Conservation (phyloP, 1,140 invertebrate species). For the Cydia amplana region DNA sequence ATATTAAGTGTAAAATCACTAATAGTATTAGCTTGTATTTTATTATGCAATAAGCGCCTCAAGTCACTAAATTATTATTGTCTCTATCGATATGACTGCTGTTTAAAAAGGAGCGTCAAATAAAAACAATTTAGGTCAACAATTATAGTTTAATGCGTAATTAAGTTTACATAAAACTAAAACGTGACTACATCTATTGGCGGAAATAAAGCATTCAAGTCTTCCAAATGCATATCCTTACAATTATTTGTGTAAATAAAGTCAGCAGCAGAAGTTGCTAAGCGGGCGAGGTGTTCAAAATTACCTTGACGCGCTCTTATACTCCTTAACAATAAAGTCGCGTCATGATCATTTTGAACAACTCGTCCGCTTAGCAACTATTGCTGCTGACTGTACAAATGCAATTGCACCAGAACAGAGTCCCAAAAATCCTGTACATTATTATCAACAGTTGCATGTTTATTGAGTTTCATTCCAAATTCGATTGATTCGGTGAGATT, state of each 20-base stretch:
- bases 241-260: conserved; percentile 53
- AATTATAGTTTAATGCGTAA: conserved; percentile 71
- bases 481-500: background rate
- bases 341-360: no score
- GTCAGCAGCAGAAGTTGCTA: no score
- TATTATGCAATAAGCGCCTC: no score
- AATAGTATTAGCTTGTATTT: no score
- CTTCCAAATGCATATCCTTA: conserved; percentile 65
- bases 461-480: conserved; percentile 29
- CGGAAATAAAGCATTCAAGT: conserved; percentile 59
- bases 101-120: conserved; percentile 13
- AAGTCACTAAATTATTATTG: no score
- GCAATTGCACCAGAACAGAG: conserved; percentile 56
- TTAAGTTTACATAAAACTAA: conserved; percentile 69
- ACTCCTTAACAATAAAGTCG: no score
- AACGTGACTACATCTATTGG: conserved; percentile 64
- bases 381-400: no score
- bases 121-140: conserved; percentile 50
- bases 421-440: conserved; percentile 45
- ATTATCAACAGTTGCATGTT: conserved; percentile 41
- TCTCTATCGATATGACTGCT: no score
- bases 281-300: no score
- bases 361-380: no score
- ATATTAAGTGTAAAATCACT: no score
- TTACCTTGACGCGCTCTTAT: no score